phyloP scores from a whole-genome alignment of 2,888 invertebrate genomes.

The Phalangium opilio region DNA sequence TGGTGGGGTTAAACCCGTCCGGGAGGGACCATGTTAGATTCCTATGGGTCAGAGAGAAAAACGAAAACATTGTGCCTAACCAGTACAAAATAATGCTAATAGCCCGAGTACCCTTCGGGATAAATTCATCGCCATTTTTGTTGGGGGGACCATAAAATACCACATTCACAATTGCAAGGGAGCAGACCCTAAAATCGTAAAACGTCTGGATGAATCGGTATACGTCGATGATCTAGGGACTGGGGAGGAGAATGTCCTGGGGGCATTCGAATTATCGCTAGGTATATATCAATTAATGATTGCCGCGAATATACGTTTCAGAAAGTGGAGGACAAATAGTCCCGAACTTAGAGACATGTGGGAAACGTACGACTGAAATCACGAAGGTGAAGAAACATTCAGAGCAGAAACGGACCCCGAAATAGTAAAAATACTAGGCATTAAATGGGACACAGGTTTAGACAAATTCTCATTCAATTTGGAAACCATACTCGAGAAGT shows the following conservation, averaged over 20 bases:
- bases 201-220: background rate
- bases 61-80: no score
- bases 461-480: no score
- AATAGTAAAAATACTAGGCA: conserved; percentile 1
- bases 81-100: background rate
- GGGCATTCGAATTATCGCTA: background rate
- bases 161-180: conserved; percentile 2
- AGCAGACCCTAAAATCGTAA: background rate
- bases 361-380: background rate
- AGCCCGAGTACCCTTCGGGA: background rate
- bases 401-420: background rate
- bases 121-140: conserved; percentile 2
- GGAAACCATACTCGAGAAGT: no score
- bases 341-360: background rate
- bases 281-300: background rate
- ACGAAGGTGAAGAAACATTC: conserved; percentile 1
- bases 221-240: conserved; percentile 3
- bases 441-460: no score
- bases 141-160: background rate
- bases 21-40: conserved; percentile 6
- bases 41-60: conserved; percentile 3
- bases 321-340: conserved; percentile 1
- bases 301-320: background rate
- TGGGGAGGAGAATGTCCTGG: background rate
- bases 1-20: conserved; percentile 4